phyloP scores from a whole-genome alignment of 2,797 vertebrate genomes.

The Bradypodion ventrale region DNA sequence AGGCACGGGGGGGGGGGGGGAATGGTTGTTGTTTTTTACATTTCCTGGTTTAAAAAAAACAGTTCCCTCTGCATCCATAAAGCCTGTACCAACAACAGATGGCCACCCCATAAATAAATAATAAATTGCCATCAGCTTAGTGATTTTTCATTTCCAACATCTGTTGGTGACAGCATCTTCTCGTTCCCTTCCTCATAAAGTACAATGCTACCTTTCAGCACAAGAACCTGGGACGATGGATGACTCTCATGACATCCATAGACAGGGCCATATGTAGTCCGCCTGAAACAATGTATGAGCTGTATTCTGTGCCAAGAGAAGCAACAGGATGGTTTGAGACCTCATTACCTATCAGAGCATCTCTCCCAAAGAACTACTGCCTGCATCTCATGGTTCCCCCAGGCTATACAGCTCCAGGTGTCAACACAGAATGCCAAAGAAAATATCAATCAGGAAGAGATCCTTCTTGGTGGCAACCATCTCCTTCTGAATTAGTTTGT shows the following conservation, averaged over 20 bases:
- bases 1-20: rapidly evolving
- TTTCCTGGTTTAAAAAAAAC: neutral
- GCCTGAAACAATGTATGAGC: neutral
- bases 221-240: neutral
- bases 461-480: too few relatives aligned
- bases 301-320: neutral
- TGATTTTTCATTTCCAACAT: slow-evolving; percentile 30
- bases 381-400: too few relatives aligned
- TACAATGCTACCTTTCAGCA: neutral
- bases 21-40: neutral
- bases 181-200: neutral
- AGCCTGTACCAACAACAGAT: slow-evolving; percentile 22
- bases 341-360: too few relatives aligned
- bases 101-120: slow-evolving; percentile 35
- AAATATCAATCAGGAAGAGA: too few relatives aligned
- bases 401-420: too few relatives aligned
- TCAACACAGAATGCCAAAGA: too few relatives aligned
- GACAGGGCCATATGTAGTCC: neutral
- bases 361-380: too few relatives aligned
- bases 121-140: slow-evolving; percentile 29
- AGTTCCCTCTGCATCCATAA: neutral
- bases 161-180: slow-evolving; percentile 2
- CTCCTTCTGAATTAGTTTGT: too few relatives aligned
- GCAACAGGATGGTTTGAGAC: too few relatives aligned
- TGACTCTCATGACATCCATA: neutral